Conservation (phyloP, 2,797 vertebrate genomes). For the Ctenochaetus hawaiiensis region DNA sequence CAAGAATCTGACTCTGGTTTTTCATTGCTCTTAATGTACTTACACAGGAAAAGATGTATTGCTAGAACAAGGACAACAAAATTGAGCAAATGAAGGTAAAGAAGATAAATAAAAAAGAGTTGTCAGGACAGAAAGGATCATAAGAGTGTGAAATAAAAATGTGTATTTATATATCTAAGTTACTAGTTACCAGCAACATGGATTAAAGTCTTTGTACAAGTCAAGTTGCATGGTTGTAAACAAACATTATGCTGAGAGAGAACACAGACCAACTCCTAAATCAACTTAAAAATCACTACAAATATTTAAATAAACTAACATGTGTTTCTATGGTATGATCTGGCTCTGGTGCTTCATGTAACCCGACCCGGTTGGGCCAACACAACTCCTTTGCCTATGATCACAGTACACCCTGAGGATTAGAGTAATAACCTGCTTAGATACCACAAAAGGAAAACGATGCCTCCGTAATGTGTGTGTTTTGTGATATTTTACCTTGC, state of each 20-base stretch:
- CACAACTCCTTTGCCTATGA: constrained; percentile 53
- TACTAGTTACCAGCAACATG: too few species aligned
- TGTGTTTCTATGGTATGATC: background rate
- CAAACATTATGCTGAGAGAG: background rate
- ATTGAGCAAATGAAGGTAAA: too few species aligned
- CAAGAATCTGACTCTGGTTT: too few species aligned
- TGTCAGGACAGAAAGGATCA: too few species aligned
- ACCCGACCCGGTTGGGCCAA: background rate
- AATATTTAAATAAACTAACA: background rate
- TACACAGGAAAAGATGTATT: background rate
- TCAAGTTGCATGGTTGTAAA: background rate
- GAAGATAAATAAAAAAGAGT: too few species aligned
- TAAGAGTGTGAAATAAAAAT: too few species aligned
- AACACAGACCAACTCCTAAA: background rate
- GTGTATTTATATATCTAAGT: too few species aligned
- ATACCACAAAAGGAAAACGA: background rate
- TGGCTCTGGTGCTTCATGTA: background rate
- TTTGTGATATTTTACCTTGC: constrained; percentile 72
- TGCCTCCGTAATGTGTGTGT: constrained; percentile 5
- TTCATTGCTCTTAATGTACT: too few species aligned
- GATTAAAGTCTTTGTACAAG: background rate
- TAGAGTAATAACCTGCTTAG: constrained; percentile 36
- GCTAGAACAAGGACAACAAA: background rate
- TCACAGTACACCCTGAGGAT: constrained; percentile 58
- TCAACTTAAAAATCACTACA: background rate